phyloP scores from a whole-genome alignment of 1,140 invertebrate genomes.

The Drosophila chauvacae region DNA sequence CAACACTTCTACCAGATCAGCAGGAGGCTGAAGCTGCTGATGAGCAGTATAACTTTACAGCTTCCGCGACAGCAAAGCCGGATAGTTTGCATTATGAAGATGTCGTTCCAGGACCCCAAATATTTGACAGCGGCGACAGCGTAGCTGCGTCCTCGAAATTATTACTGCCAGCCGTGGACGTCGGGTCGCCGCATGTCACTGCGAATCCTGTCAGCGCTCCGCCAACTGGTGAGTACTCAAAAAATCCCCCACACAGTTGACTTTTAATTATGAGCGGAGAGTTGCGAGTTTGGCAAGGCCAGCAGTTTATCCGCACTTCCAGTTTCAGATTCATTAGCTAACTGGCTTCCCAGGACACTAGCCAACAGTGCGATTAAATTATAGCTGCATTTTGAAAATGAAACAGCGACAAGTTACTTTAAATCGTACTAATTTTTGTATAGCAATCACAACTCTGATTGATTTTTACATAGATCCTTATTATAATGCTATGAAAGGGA shows the following conservation, averaged over 20 bases:
- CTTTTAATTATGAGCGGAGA: constrained; percentile 78
- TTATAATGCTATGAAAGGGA: background rate
- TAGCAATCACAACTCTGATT: no score
- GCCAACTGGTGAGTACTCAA: constrained; percentile 67
- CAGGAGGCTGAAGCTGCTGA: constrained; percentile 67
- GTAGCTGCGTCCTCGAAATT: constrained; percentile 57
- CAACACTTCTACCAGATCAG: constrained; percentile 38
- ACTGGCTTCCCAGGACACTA: background rate
- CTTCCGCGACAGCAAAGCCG: constrained; percentile 70
- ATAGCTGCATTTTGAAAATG: background rate
- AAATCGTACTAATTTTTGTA: background rate
- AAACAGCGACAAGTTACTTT: no score
- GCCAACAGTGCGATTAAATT: background rate
- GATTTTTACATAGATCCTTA: background rate
- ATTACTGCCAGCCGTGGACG: constrained; percentile 63
- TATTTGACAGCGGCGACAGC: constrained; percentile 67
- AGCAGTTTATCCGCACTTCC: constrained; percentile 56
- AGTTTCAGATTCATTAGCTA: constrained; percentile 9
- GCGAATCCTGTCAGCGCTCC: constrained; percentile 67
- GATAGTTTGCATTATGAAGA: constrained; percentile 81
- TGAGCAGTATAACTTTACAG: constrained; percentile 73
- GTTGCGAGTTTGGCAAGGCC: constrained; percentile 45
- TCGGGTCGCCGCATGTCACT: constrained; percentile 61
- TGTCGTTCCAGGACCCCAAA: constrained; percentile 65
- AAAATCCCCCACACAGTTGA: constrained; percentile 63